These are phyloP conservation scores for Pangasius larnaudii DNA, from an alignment of 2,797 vertebrate species.

Conservation along the genomic window DNA sequence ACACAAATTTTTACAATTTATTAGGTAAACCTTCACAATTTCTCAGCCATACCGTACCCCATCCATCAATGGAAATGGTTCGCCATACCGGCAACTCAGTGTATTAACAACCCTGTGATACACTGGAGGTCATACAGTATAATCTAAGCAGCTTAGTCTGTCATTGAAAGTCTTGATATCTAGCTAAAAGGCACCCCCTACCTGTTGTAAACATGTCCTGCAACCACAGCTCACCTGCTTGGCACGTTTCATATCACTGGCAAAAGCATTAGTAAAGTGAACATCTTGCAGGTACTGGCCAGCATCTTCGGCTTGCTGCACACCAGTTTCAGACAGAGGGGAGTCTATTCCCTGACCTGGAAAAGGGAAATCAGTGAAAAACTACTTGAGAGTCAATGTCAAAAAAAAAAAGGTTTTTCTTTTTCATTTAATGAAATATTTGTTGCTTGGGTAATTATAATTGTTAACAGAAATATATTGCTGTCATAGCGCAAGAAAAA, in stretches of 20 bases:
- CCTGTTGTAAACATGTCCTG: not conserved
- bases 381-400: not conserved
- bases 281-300: conserved; percentile 82
- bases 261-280: conserved; percentile 83
- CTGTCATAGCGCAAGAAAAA: not conserved
- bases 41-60: not conserved
- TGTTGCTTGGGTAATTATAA: not conserved
- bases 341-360: conserved; percentile 87
- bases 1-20: not conserved
- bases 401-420: not conserved
- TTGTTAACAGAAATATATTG: not conserved
- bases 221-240: conserved; percentile 75
- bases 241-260: conserved; percentile 86
- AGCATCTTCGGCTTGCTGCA: conserved; percentile 84
- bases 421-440: not conserved
- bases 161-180: not conserved
- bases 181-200: conserved; percentile 36
- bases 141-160: not conserved
- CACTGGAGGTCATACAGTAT: no score
- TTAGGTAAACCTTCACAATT: not conserved
- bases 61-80: not conserved
- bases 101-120: not conserved
- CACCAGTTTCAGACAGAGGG: conserved; percentile 82
- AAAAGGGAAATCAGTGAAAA: not conserved
- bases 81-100: not conserved